These are phyloP conservation scores for Yponomeuta malinellus DNA, from an alignment of 2,888 invertebrate species.

Conservation along the genomic window DNA sequence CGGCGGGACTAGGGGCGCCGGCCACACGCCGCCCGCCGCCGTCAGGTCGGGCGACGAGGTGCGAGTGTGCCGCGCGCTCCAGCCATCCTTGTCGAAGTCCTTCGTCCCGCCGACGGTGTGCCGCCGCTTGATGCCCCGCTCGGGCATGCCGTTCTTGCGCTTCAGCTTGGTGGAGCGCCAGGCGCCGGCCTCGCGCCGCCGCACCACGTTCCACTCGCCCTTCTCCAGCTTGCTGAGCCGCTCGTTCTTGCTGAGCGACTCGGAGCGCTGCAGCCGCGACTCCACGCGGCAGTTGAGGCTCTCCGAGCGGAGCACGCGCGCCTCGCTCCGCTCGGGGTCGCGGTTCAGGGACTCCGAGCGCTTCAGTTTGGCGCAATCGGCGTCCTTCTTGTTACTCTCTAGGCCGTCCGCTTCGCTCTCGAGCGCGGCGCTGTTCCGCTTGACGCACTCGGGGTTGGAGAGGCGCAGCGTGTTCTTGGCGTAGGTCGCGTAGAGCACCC, in stretches of 20 bases:
- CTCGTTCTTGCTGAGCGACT: conserved; percentile 45
- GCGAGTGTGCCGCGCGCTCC: conserved; percentile 77
- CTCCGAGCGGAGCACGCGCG: conserved; percentile 78
- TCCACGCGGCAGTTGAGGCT: conserved; percentile 74
- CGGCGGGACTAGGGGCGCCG: conserved; percentile 45
- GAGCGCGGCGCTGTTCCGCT: conserved; percentile 42
- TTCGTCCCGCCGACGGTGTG: conserved; percentile 96
- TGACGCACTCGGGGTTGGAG: conserved; percentile 34
- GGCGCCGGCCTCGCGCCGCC: conserved; percentile 75
- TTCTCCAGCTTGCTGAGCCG: conserved; percentile 79
- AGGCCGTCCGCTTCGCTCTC: conserved; percentile 28
- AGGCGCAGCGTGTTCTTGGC: conserved; percentile 24
- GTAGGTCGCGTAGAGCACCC: conserved; percentile 29
- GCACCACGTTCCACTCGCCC: conserved; percentile 81
- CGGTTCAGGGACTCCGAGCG: conserved; percentile 80
- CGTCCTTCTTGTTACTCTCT: conserved; percentile 27
- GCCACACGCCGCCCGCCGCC: conserved; percentile 45
- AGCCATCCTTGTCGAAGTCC: conserved; percentile 81
- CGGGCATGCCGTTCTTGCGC: conserved; percentile 86
- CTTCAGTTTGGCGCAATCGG: conserved; percentile 48
- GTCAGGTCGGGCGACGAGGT: conserved; percentile 76
- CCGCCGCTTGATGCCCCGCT: conserved; percentile 88
- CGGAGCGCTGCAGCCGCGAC: conserved; percentile 37
- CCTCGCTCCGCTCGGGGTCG: conserved; percentile 61
- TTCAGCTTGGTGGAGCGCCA: conserved; percentile 79